These are phyloP conservation scores for Muschampia plurimacula DNA, from an alignment of 2,888 invertebrate species.

Conservation along the genomic window DNA sequence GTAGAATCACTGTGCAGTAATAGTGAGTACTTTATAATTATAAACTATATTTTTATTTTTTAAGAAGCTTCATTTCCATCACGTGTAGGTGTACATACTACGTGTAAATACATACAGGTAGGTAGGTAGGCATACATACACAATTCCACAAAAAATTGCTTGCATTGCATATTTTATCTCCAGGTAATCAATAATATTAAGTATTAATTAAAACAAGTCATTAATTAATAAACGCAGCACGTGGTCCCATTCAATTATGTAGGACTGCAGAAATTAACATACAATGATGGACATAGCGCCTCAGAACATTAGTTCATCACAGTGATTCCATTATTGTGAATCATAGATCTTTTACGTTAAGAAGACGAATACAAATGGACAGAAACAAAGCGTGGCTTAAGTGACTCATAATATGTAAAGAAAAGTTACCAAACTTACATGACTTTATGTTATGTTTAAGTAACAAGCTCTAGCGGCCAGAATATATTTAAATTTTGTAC, in stretches of 20 bases:
- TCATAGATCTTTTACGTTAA: conserved; percentile 61
- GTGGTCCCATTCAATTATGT: conserved; percentile 22
- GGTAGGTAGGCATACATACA: too few relatives aligned
- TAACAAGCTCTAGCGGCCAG: neutral
- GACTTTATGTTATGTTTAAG: conserved; percentile 30
- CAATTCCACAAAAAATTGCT: neutral
- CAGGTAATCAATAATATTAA: neutral
- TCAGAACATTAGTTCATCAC: conserved; percentile 46
- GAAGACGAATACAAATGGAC: conserved; percentile 68
- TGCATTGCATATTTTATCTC: neutral
- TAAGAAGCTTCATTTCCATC: too few relatives aligned
- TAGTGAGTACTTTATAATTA: too few relatives aligned
- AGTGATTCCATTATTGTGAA: conserved; percentile 63
- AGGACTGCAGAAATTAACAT: conserved; percentile 47
- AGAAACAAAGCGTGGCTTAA: conserved; percentile 60
- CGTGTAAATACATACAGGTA: too few relatives aligned
- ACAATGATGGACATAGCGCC: conserved; percentile 48
- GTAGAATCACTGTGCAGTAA: too few relatives aligned
- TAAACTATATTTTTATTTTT: too few relatives aligned
- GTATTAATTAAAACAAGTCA: neutral
- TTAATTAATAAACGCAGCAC: conserved; percentile 26
- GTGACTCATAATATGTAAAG: conserved; percentile 59
- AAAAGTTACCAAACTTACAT: conserved; percentile 50
- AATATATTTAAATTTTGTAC: neutral
- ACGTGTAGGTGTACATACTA: too few relatives aligned